Evolutionary conservation across 2,888 invertebrate species (phyloP).

Genomic region (Doris montereyensis): DNA sequence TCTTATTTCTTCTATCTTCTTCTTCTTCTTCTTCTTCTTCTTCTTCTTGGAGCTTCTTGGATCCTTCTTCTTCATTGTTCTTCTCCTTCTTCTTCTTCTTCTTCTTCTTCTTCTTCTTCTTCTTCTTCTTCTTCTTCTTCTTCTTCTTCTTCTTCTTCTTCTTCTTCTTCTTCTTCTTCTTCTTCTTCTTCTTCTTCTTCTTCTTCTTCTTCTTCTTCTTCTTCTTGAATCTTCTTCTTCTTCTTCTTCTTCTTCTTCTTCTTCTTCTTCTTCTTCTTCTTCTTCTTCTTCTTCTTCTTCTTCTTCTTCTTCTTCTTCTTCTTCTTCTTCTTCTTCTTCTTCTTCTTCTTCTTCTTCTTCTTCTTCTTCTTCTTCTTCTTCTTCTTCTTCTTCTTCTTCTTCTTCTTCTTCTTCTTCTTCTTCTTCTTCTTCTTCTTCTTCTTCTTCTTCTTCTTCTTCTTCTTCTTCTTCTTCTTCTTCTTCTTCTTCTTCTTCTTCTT

Average conservation of each 20-base stretch:
- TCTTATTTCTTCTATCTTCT: no score
- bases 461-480: constrained; percentile 5
- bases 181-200: not conserved
- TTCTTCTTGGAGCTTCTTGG: not conserved
- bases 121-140: not conserved
- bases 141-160: not conserved
- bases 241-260: not conserved
- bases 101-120: not conserved
- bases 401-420: not conserved
- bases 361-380: not conserved
- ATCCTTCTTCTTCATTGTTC: no score
- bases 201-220: not conserved
- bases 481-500: constrained; percentile 12
- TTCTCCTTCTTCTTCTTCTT: not conserved
- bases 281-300: not conserved
- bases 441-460: not conserved
- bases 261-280: not conserved
- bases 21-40: not conserved
- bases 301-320: not conserved
- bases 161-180: not conserved
- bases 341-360: not conserved
- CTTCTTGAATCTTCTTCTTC: not conserved
- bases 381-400: not conserved
- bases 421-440: not conserved
- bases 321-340: not conserved